A percentile compares a stretch with the other conserved stretches of the same genome.
phyloP scores from a whole-genome alignment of 2,113 vertebrate species.

The Stercorarius parasiticus region DNA sequence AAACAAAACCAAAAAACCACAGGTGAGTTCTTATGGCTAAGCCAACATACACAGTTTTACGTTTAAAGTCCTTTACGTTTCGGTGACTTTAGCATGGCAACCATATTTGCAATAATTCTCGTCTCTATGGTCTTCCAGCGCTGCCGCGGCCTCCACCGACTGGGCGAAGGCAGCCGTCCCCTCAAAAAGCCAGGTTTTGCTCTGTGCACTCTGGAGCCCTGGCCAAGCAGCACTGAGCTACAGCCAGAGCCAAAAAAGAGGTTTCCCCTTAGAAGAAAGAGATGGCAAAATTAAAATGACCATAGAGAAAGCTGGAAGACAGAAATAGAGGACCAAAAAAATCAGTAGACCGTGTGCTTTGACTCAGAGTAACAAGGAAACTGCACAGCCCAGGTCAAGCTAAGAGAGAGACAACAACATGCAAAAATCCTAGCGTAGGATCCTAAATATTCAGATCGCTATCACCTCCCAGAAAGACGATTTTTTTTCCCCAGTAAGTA shows the following conservation, averaged over 20 bases:
- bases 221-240: not conserved
- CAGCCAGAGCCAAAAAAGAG: not conserved
- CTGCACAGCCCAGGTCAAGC: not conserved
- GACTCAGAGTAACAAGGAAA: not conserved
- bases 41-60: rapidly evolving
- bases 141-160: not conserved
- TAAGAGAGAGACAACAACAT: not conserved
- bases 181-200: not conserved
- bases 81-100: not conserved
- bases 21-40: not conserved
- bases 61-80: not conserved
- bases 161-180: not conserved
- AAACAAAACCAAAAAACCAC: not conserved
- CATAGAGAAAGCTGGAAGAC: not conserved
- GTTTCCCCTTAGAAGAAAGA: not conserved
- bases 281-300: not conserved
- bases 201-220: not conserved
- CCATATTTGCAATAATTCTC: rapidly evolving
- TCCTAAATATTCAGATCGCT: too few species aligned
- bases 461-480: not conserved
- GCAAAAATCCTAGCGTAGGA: not conserved
- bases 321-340: not conserved
- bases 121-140: not conserved
- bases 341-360: not conserved
- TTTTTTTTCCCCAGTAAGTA: too few species aligned